Evolutionary conservation across 2,797 vertebrate genomes (phyloP), one percentile per base, ranked within the genome.

Genomic region (Tadarida brasiliensis): DNA sequence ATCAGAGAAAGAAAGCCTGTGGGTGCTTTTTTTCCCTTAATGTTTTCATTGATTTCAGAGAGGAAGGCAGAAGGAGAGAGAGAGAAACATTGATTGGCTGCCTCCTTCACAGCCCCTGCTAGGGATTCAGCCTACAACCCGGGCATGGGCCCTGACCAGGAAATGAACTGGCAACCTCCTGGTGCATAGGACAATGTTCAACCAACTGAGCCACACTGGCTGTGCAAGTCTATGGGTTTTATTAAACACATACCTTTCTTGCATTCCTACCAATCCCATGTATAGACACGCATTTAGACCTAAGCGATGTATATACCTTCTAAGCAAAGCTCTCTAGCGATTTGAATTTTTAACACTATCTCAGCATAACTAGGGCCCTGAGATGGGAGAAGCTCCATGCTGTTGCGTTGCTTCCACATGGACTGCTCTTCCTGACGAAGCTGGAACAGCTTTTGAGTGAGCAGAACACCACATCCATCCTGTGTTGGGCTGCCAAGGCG

Each of bases 361-460:
- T 81, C 76, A 22, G 82, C 49, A 3, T 61, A 74, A 2, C 61
- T 22, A 28, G n/a, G 33, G 12, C 24, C 70, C 16, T 7, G 16
- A n/a, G 7, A 61, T 3, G 33, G 26, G 24, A 12, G 61, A 20
- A 49, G 10, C 3, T 76, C 30, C 30, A 0, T 35, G 11, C 61
- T 33, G 15, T n/a, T 19, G 1, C 3, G 0, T 19, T 30, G 30
- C 51, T 78, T 12, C 9, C 9, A 7, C 16, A 19, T 0, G 5
- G 11, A n/a, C 57, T 39, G 39, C 59, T 61, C 24, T 65, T 94
- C 28, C 28, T 24, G n/a, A 89, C 47, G 51, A 61, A 70, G 57
- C 24, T 12, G 33, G n/a, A 15, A 22, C 9, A n/a, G 30, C n/a
- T 56, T 93, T 22, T 2, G 44, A 67, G 7, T 26, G 73, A 83